Evolutionary conservation across 2,888 invertebrate genomes (phyloP), one percentile per base, ranked within the genome.

Genomic region (Maniola hyperantus): DNA sequence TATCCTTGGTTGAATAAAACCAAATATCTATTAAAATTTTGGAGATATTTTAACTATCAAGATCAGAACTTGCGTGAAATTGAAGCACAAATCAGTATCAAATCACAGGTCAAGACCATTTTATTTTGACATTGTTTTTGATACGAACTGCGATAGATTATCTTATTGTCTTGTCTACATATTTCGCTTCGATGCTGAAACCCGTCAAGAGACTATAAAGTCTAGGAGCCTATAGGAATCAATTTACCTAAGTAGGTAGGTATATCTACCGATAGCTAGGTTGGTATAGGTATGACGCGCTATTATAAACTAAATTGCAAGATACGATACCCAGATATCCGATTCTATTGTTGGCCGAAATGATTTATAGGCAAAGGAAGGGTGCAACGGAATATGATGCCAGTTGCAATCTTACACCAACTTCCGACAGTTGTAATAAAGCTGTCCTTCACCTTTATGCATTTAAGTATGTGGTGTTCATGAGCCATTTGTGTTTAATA

Each of bases 351-450:
- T 57, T 42, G 39, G 42, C 2, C 13, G 36, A 42, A 42, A 7
- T 42, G 34, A 57, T 57, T 20, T 39, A n/a, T n/a, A 57, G 13
- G 15, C 55, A 64, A 69, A 74, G 71, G 75, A 84, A 87, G 81
- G 89, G 88, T 88, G 83, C 81, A 75, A 73, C 74, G 72, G 75
- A 82, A 57, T 42, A 42, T 13, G 39, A 57, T 57, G 86, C 87
- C 84, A 84, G 81, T 83, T 85, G 89, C 85, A 89, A 88, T 85
- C 84, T 84, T 85, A 89, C 83, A 89, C 89, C 83, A 73, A 88
- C 88, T 85, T 90, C 90, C 90, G 84, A 64, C 64, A 64, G 20
- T 39, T 20, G 11, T 11, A 13, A 39, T 10, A 39, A 39, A 18
- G 39, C 6, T 39, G 18, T 39, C 18, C 20, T 18, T 8, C 48